Base-by-base conservation (phyloP, 2,797 vertebrate species). In the Hozukius guyotensis region DNA sequence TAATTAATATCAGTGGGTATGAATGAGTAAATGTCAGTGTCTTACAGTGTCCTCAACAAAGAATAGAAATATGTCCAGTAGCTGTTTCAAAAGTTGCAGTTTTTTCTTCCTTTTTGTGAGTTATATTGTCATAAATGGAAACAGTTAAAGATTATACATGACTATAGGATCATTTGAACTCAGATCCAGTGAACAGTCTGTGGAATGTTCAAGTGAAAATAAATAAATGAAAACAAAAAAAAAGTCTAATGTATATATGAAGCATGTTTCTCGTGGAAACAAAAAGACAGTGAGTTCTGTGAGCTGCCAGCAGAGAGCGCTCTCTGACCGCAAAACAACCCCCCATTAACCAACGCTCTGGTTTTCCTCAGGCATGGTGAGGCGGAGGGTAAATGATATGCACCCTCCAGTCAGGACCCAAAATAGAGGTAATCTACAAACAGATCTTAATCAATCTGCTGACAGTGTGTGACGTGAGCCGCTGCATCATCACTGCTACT, bases 251-350 rank as follows among this genome's bases (percentile, higher is more conserved):
- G 4, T 42, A 7, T 3, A 1, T 16, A 22, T 18, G 12, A 24
- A 34, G 25, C 59, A 6, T 3, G 6, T 62, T 52, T 1, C 12
- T 36, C 8, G n/a, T 36, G 10, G 46, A 49, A 20, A 49, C 46
- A 49, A 49, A 49, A 49, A 49, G 10, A 42, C 32, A 0, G 61
- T 38, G 64, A 63, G 10, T n/a, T 25, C 9, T 7, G 20, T 1
- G 22, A 32, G 24, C 60, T 6, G 32, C 70, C 90, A 86, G 59
- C 73, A 86, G 90, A 74, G 69, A 7, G 68, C 27, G 12, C 46
- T 60, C 20, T 85, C 25, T 32, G 60, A 78, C 81, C 32, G 66
- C 60, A 22, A 20, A 49, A 56, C 53, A 55, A 5, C 27, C 34
- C 5, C 9, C 3, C 1, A 0, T 25, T 0, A 46, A 25, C 4